These are phyloP conservation scores for Pseudolycoriella hygida DNA, from an alignment of 2,888 invertebrate genomes.

Conservation along the genomic window DNA sequence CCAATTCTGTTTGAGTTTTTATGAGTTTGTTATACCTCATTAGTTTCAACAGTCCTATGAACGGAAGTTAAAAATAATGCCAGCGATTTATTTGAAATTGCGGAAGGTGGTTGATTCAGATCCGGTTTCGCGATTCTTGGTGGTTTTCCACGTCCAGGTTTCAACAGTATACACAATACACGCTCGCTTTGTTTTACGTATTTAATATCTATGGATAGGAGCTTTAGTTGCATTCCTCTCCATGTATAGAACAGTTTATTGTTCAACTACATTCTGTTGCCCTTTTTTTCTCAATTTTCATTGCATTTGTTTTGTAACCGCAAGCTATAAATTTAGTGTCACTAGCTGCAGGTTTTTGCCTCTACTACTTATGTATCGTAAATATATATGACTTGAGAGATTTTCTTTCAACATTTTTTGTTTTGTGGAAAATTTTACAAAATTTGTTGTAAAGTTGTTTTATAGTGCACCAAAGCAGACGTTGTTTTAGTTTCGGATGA, in stretches of 20 bases:
- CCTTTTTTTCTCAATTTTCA: not conserved
- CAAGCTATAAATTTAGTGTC: not conserved
- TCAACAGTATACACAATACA: not conserved
- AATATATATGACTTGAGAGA: too few relatives aligned
- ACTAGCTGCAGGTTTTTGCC: not conserved
- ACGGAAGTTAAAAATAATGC: not conserved
- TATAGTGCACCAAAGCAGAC: too few relatives aligned
- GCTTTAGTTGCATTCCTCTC: too few relatives aligned
- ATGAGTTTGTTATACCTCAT: not conserved
- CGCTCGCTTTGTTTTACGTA: too few relatives aligned
- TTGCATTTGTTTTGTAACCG: conserved; percentile 1
- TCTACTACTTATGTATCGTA: not conserved
- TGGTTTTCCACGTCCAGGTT: not conserved
- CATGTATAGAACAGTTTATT: too few relatives aligned
- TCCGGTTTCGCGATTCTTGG: conserved; percentile 1
- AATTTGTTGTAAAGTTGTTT: too few relatives aligned
- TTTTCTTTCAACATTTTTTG: too few relatives aligned
- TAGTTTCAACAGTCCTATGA: not conserved
- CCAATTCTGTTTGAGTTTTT: too few relatives aligned
- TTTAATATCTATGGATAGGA: too few relatives aligned
- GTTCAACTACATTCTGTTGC: too few relatives aligned
- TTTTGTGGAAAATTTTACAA: too few relatives aligned
- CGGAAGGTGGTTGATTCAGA: conserved; percentile 1
- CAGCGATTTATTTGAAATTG: not conserved
- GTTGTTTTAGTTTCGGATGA: too few relatives aligned